phyloP scores from a whole-genome alignment of 2,113 vertebrate species.

The Odontesthes bonariensis region DNA sequence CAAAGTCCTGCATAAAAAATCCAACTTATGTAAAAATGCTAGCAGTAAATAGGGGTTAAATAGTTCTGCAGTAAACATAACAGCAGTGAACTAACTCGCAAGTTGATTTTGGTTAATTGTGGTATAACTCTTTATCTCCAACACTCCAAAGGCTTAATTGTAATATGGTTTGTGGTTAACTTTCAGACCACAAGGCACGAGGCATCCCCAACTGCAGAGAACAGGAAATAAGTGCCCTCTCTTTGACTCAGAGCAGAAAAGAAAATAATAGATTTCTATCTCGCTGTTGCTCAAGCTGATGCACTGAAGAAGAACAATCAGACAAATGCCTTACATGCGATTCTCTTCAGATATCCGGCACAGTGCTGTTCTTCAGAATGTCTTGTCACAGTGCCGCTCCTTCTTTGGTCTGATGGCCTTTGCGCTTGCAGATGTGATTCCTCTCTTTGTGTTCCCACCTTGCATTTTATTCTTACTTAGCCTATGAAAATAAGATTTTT shows the following conservation, averaged over 20 bases:
- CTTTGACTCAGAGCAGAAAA: conserved; percentile 62
- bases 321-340: conserved; percentile 76
- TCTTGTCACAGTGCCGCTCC: conserved; percentile 67
- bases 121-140: conserved; percentile 2
- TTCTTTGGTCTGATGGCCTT: conserved; percentile 65
- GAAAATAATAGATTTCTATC: conserved; percentile 81
- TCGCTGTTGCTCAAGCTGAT: conserved; percentile 66
- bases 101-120: not conserved
- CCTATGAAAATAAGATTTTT: not conserved
- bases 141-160: conserved; percentile 31
- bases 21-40: not conserved
- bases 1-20: not conserved
- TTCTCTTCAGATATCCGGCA: conserved; percentile 59
- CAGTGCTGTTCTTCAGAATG: conserved; percentile 22
- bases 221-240: conserved; percentile 69
- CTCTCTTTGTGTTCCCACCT: conserved; percentile 13
- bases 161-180: conserved; percentile 50
- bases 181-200: conserved; percentile 57
- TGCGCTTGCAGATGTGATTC: conserved; percentile 6
- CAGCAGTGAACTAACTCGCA: not conserved
- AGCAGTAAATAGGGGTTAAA: not conserved
- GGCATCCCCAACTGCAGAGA: conserved; percentile 28
- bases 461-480: conserved; percentile 8
- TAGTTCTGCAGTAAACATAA: not conserved
- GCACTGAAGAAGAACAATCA: conserved; percentile 81